Evolutionary conservation across 2,113 vertebrate species (phyloP).

Genomic region (human (Homo sapiens)): DNA sequence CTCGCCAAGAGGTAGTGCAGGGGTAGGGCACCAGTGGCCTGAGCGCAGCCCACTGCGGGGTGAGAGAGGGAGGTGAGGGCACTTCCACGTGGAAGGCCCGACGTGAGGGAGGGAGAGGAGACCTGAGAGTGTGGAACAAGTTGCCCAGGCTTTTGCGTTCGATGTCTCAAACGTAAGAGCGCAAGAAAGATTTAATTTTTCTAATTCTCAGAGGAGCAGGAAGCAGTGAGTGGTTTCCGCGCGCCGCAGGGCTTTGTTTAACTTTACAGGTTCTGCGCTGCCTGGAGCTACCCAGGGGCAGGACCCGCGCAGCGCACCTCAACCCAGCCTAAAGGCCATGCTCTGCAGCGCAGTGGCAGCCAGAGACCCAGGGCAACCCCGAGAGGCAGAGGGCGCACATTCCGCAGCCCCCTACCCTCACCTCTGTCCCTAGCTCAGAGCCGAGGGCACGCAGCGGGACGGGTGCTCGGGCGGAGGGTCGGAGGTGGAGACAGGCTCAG

Average conservation of each 20-base stretch:
- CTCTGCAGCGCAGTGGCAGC: not conserved
- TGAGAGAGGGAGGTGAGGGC: not conserved
- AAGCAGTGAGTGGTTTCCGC: not conserved
- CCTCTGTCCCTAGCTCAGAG: not conserved
- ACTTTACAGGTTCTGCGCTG: conserved; percentile 27
- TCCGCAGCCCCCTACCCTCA: not conserved
- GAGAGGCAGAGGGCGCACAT: not conserved
- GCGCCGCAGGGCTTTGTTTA: conserved; percentile 21
- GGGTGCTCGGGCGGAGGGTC: not conserved
- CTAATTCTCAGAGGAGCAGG: not conserved
- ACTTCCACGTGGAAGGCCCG: not conserved
- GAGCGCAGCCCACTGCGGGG: not conserved
- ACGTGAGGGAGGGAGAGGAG: not conserved
- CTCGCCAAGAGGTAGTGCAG: conserved; percentile 59
- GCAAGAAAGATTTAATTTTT: not conserved
- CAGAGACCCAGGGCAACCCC: not conserved
- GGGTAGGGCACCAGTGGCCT: not conserved
- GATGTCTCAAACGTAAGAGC: not conserved
- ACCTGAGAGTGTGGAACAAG: not conserved
- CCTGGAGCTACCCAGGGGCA: not conserved
- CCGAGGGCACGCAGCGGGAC: not conserved
- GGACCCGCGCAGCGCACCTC: not conserved
- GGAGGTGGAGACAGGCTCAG: not conserved
- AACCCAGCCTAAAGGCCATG: not conserved
- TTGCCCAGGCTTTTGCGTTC: not conserved